Percentiles rank a stretch among this genome's conserved stretches.
Conservation (phyloP, 2,797 vertebrate genomes). For the Enteromius mattozi region DNA sequence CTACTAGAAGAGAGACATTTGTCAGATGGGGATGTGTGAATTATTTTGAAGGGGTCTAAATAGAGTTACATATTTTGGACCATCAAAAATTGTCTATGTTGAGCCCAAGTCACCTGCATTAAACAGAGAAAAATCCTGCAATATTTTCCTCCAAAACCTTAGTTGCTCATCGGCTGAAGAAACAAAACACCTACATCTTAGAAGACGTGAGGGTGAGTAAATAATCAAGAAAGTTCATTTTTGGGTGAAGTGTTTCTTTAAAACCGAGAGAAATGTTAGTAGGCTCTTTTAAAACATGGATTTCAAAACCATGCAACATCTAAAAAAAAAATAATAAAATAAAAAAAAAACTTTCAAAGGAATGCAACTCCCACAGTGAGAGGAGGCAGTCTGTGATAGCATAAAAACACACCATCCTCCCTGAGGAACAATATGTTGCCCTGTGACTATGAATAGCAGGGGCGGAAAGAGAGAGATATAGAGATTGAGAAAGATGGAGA, state of each 20-base stretch:
- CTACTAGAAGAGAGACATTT: too few species aligned
- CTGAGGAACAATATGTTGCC: constrained; percentile 3
- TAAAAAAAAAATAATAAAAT: too few species aligned
- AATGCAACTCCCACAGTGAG: constrained; percentile 36
- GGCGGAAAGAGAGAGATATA: neutral
- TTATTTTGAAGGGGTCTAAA: too few species aligned
- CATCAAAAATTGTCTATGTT: neutral
- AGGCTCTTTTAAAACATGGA: constrained; percentile 7
- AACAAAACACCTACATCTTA: neutral
- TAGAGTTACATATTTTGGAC: neutral
- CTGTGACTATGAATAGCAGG: neutral
- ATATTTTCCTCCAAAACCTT: neutral
- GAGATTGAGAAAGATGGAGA: neutral
- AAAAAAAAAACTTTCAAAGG: neutral
- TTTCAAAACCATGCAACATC: constrained; percentile 11
- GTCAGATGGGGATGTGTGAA: neutral
- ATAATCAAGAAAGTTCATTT: neutral
- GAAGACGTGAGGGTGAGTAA: neutral
- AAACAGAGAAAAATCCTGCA: neutral
- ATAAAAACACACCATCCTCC: constrained; percentile 29
- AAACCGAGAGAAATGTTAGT: neutral
- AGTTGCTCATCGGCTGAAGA: neutral
- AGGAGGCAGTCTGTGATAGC: constrained; percentile 17
- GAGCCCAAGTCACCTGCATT: neutral
- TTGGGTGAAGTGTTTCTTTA: neutral